Conservation (phyloP, 2,797 vertebrate genomes). For the Lutjanus campechanus region DNA sequence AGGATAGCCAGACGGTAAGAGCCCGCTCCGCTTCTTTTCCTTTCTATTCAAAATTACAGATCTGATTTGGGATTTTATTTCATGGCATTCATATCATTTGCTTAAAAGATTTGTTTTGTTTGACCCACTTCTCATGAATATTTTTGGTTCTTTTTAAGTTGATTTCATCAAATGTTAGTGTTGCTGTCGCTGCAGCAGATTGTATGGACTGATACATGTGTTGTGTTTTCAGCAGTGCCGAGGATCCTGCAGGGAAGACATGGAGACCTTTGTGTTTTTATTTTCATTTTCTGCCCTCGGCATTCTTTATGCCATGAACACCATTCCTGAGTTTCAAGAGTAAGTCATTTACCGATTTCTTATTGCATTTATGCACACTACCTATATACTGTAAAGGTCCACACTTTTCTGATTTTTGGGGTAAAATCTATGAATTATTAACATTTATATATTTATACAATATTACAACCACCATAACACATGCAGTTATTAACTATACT, state of each 20-base stretch:
- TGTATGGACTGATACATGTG: background rate
- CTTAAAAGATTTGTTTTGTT: slow-evolving; percentile 6
- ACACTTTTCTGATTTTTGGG: slow-evolving; percentile 2
- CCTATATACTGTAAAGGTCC: too few relatives aligned
- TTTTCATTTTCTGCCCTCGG: slow-evolving; percentile 90
- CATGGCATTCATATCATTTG: background rate
- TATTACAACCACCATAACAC: background rate
- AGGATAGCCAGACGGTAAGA: slow-evolving; percentile 78
- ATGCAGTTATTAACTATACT: background rate
- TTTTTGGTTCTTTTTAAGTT: slow-evolving; percentile 1
- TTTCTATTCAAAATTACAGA: slow-evolving; percentile 7
- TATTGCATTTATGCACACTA: background rate
- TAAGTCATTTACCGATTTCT: slow-evolving; percentile 82
- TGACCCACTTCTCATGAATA: background rate
- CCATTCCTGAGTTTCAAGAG: slow-evolving; percentile 85
- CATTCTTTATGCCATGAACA: slow-evolving; percentile 86
- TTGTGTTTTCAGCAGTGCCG: slow-evolving; percentile 42
- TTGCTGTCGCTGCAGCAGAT: background rate
- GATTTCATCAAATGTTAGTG: slow-evolving; percentile 3
- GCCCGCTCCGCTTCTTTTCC: slow-evolving; percentile 48
- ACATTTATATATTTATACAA: background rate
- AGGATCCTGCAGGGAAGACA: slow-evolving; percentile 56
- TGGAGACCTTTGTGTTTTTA: slow-evolving; percentile 84
- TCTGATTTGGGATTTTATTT: slow-evolving; percentile 9
- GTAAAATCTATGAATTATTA: background rate